phyloP scores from a whole-genome alignment of 2,888 invertebrate species.

The Conops quadrifasciatus region DNA sequence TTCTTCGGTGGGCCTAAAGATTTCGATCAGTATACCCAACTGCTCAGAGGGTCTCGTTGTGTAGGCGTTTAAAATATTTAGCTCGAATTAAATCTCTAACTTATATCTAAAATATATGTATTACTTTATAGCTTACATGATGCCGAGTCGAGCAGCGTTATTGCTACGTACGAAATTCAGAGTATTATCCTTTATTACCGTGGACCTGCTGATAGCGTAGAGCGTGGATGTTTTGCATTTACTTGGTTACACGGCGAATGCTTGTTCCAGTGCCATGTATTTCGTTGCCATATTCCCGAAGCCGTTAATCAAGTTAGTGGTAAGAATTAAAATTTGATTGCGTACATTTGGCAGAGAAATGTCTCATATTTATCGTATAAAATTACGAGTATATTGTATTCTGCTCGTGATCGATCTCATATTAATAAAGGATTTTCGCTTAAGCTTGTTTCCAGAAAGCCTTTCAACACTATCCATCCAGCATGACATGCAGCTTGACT shows the following conservation, averaged over 20 bases:
- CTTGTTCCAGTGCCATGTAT: conserved; percentile 96
- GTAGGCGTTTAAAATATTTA: conserved; percentile 69
- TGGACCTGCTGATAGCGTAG: conserved; percentile 81
- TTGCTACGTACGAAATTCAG: conserved; percentile 88
- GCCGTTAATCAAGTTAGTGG: conserved; percentile 84
- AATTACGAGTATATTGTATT: not conserved
- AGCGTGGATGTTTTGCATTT: conserved; percentile 96
- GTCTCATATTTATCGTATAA: not conserved
- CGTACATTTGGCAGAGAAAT: not conserved
- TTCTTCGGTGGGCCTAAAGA: conserved; percentile 77
- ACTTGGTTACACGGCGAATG: conserved; percentile 95
- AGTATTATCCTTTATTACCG: conserved; percentile 95
- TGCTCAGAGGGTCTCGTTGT: conserved; percentile 92
- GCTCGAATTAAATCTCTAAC: conserved; percentile 2
- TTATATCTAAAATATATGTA: conserved; percentile 9
- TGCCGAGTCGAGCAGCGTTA: conserved; percentile 77
- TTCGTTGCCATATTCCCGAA: conserved; percentile 93
- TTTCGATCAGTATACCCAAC: conserved; percentile 91
- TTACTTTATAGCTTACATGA: conserved; percentile 77
- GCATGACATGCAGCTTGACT: conserved; percentile 80
- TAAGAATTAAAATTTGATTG: conserved; percentile 61
- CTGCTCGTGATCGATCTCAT: too few species aligned
- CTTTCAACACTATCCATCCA: conserved; percentile 86
- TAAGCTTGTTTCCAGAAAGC: conserved; percentile 89
- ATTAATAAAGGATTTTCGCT: conserved; percentile 36